Evolutionary conservation across 1,140 invertebrate species (phyloP), one percentile per base, ranked within the genome.

Genomic region (Drosophila pallidifrons): DNA sequence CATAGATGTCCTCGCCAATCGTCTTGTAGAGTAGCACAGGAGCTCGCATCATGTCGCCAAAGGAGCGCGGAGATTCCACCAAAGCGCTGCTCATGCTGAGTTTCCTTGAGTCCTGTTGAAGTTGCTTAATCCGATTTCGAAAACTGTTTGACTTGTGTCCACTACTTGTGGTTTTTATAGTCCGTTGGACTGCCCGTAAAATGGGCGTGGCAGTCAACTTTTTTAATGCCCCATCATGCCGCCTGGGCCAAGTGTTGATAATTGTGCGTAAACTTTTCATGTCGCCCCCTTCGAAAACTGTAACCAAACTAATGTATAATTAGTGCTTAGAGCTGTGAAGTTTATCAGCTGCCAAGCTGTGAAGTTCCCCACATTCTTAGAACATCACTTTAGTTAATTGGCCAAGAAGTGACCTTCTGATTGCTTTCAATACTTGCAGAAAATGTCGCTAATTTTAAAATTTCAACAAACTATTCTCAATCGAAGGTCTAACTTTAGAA

Each of bases 1-100:
- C 81, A 49, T 91, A 91, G 57, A 91, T 75, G 20, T 91, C 91
- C 65, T 91, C 80, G 25, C 91, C 91, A 30, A 91, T 91, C 7
- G 73, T 92, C 25, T 69, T 47, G 35, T 91, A 91, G 16, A 91
- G 87, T 0, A 55, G 51, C 43, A 92, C 79, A 0, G 91, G 91
- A 20, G 91, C 69, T 8, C 65, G n/a, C 81, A 92, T 82, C 59
- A 92, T 54, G 2, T 89, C 86, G 20, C 45, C 49, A 45, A 90
- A 91, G n/a, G 55, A 78, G 10, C 73, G 70, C 0, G 73, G 38
- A 30, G 47, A 13, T 0, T 25, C 35, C 16, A 66, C 67, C 32
- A 35, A 13, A 2, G 20, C 5, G 25, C 52, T 60, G 38, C 25
- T 58, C 79, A 82, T 82, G 16, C 16, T 66, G 8, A 25, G 20